These are phyloP conservation scores for Lapara coniferarum DNA, from an alignment of 2,888 invertebrate species.

Conservation along the genomic window DNA sequence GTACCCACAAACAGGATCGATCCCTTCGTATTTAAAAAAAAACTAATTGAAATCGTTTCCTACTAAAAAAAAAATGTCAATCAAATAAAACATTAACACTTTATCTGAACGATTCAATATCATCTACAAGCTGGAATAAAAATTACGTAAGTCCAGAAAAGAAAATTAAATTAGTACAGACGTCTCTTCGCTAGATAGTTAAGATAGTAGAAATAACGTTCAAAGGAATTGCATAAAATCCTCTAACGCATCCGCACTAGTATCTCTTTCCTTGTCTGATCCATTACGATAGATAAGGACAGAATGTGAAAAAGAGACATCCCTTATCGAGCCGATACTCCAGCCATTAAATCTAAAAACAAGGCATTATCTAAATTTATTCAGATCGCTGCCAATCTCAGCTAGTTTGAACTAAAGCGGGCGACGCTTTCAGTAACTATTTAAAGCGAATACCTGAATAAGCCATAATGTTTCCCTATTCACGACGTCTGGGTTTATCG, in stretches of 20 bases:
- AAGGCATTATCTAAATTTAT: conserved; percentile 47
- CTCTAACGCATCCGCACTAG: background rate
- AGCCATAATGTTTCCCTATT: conserved; percentile 56
- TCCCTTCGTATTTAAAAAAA: background rate
- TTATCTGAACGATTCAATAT: background rate
- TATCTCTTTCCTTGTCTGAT: conserved; percentile 31
- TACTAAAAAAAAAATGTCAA: background rate
- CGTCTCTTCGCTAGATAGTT: conserved; percentile 10
- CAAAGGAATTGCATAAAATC: conserved; percentile 13
- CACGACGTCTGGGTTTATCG: conserved; percentile 62
- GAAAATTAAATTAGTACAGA: conserved; percentile 13
- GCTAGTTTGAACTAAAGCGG: conserved; percentile 40
- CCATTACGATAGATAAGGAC: conserved; percentile 35
- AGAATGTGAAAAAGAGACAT: conserved; percentile 22
- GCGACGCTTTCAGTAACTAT: conserved; percentile 49
- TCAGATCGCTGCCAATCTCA: conserved; percentile 47
- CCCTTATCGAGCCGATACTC: conserved; percentile 28
- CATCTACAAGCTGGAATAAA: background rate
- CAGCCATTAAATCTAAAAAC: conserved; percentile 29
- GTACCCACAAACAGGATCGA: too few relatives aligned
- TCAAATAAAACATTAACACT: background rate
- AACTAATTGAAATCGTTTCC: background rate
- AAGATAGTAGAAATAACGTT: conserved; percentile 12
- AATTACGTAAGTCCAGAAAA: conserved; percentile 6
- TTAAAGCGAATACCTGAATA: conserved; percentile 55